A percentile compares a stretch with the other conserved stretches of the same genome.
These are phyloP conservation scores for Cuculus canorus DNA, from an alignment of 2,797 vertebrate species.

Conservation along the genomic window DNA sequence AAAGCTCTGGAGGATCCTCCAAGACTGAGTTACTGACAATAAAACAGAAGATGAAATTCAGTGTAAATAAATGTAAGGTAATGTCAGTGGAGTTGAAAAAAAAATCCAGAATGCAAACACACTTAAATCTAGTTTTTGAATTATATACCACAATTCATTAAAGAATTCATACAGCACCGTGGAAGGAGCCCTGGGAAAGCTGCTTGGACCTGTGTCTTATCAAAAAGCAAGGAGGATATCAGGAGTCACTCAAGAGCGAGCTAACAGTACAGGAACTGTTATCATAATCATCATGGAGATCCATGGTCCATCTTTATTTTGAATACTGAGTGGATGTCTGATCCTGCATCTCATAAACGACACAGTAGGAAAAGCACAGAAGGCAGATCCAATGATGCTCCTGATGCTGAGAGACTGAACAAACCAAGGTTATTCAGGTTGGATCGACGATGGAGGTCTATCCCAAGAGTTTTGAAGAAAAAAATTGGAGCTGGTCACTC, in stretches of 20 bases:
- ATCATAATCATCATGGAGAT: neutral
- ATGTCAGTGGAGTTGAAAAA: slow-evolving; percentile 20
- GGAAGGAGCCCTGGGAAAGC: neutral
- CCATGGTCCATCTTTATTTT: rapidly evolving
- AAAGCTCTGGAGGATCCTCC: slow-evolving; percentile 62
- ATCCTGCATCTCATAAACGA: neutral
- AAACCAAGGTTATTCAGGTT: neutral
- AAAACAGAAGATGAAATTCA: slow-evolving; percentile 58
- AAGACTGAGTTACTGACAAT: slow-evolving; percentile 35
- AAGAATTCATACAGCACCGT: rapidly evolving
- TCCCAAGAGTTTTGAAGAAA: neutral
- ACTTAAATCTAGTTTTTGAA: neutral
- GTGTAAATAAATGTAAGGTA: slow-evolving; percentile 41
- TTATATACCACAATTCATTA: neutral
- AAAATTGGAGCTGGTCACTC: neutral
- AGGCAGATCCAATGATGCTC: neutral
- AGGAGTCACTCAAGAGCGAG: rapidly evolving
- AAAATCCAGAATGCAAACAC: neutral
- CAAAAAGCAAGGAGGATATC: neutral
- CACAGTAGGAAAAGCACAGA: neutral
- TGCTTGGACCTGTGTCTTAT: neutral
- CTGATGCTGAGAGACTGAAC: neutral
- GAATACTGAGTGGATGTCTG: neutral
- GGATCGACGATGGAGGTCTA: neutral
- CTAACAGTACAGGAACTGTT: neutral